Percentiles rank a stretch among this genome's conserved stretches.
These are phyloP conservation scores for Drosophila ironensis DNA, from an alignment of 1,140 invertebrate genomes.

Conservation along the genomic window DNA sequence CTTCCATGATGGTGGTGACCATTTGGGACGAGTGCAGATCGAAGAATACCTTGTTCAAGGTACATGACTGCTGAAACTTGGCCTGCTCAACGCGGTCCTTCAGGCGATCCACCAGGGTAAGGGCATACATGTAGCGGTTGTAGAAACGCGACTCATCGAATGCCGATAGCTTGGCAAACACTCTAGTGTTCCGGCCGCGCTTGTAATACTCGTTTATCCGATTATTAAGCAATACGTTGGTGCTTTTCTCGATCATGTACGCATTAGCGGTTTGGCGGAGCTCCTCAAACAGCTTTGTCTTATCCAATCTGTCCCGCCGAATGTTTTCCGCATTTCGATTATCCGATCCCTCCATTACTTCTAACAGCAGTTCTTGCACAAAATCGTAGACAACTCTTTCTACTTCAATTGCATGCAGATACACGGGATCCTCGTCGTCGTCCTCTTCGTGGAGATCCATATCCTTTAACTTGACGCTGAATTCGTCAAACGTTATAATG, in stretches of 20 bases:
- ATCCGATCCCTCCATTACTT: conserved; percentile 12
- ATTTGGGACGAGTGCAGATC: conserved; percentile 14
- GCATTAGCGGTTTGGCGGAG: not conserved
- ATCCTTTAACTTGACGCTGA: no score
- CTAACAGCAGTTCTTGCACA: no score
- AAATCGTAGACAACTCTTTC: not conserved
- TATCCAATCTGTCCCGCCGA: conserved; percentile 8
- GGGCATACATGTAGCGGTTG: not conserved
- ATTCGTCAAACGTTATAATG: not conserved
- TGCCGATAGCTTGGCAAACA: not conserved
- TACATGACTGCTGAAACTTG: conserved; percentile 11
- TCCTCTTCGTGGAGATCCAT: not conserved
- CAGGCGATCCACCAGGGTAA: conserved; percentile 1
- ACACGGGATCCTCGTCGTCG: not conserved
- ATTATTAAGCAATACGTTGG: not conserved
- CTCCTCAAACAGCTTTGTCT: not conserved
- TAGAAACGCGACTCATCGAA: not conserved
- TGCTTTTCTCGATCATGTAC: not conserved
- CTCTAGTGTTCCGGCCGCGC: conserved; percentile 11
- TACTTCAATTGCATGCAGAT: not conserved
- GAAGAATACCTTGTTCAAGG: conserved; percentile 12
- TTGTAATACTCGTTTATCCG: conserved; percentile 45
- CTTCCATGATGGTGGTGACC: conserved; percentile 6
- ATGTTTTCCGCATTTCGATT: not conserved
- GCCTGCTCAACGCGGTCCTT: not conserved